phyloP scores from a whole-genome alignment of 1,140 invertebrate species.

The Drosophila guanche region DNA sequence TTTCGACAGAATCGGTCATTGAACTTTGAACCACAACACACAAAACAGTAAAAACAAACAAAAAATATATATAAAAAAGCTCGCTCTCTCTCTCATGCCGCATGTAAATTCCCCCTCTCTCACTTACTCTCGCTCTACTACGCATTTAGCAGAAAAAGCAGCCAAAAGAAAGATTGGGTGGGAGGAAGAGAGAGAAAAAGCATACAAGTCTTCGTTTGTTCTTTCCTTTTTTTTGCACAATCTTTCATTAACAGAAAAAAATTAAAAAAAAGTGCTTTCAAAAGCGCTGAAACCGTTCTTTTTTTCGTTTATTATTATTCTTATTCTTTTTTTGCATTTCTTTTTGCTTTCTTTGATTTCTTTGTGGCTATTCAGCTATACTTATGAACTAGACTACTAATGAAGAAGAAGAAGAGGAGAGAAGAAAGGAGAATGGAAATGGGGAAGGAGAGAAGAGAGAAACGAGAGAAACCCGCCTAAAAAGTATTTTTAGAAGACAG shows the following conservation, averaged over 20 bases:
- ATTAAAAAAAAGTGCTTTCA: constrained; percentile 54
- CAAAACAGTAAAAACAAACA: constrained; percentile 5
- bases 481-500: constrained; percentile 73
- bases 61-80: constrained; percentile 49
- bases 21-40: constrained; percentile 69
- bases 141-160: constrained; percentile 35
- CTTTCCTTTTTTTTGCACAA: constrained; percentile 38
- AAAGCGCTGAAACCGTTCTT: constrained; percentile 50
- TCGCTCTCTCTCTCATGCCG: neutral
- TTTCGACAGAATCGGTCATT: constrained; percentile 74
- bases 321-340: neutral
- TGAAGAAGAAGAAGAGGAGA: constrained; percentile 41
- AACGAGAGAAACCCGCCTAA: constrained; percentile 40
- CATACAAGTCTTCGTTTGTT: constrained; percentile 37
- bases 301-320: constrained; percentile 19
- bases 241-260: constrained; percentile 18
- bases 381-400: constrained; percentile 3
- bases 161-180: neutral
- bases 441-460: constrained; percentile 17
- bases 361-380: constrained; percentile 67
- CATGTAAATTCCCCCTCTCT: constrained; percentile 53
- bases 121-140: constrained; percentile 24
- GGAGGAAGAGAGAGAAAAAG: constrained; percentile 37
- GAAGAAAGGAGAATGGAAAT: too few species aligned
- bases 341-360: constrained; percentile 20